Conservation (phyloP, 2,113 vertebrate genomes). For the Chloropsis hardwickii region DNA sequence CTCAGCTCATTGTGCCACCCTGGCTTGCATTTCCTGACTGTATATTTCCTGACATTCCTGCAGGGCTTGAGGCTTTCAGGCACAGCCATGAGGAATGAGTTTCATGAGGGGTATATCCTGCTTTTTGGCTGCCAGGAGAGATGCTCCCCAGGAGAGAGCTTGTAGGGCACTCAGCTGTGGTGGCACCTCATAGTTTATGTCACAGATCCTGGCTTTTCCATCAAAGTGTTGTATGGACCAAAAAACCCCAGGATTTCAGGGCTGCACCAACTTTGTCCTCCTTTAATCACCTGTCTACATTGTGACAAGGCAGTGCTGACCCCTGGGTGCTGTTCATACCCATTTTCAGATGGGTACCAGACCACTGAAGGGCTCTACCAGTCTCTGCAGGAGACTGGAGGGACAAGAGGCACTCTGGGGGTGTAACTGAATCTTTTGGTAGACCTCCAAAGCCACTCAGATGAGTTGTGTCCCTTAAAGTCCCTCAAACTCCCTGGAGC, state of each 20-base stretch:
- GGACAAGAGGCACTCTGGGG: not conserved
- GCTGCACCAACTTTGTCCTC: not conserved
- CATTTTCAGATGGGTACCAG: not conserved
- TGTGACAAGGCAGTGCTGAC: not conserved
- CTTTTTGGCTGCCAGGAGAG: not conserved
- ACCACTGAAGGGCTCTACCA: not conserved
- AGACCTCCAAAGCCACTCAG: not conserved
- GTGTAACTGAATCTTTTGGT: not conserved
- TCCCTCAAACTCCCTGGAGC: not conserved
- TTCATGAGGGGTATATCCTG: rapidly evolving
- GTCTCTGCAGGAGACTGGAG: not conserved
- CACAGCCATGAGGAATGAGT: not conserved
- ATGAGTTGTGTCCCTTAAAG: not conserved
- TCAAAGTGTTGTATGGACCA: rapidly evolving
- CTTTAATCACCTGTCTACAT: rapidly evolving
- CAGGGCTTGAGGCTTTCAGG: not conserved
- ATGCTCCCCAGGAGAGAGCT: not conserved
- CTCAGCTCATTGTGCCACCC: not conserved
- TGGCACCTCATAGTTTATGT: not conserved
- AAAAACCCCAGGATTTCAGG: not conserved
- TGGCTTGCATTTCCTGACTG: not conserved
- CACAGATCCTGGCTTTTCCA: not conserved
- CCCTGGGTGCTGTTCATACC: rapidly evolving
- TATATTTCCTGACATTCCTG: not conserved
- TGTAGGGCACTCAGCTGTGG: rapidly evolving